Conservation (phyloP, 2,888 invertebrate species). For the Mayetiola destructor region DNA sequence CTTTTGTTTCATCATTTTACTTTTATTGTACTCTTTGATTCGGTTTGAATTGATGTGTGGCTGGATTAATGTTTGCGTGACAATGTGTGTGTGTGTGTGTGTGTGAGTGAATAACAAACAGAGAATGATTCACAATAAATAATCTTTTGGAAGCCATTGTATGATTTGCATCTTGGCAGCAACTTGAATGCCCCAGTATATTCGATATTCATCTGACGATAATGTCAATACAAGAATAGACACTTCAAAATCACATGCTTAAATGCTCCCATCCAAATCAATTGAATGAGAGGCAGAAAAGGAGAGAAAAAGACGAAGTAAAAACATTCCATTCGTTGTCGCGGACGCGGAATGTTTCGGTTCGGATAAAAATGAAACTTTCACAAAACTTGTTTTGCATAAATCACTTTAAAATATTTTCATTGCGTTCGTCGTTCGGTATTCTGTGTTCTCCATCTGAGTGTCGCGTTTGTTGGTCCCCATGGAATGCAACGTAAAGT, state of each 20-base stretch:
- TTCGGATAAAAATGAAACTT: neutral
- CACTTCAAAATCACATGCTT: neutral
- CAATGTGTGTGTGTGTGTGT: neutral
- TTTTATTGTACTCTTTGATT: no score
- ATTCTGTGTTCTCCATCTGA: no score
- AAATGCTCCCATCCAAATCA: no score
- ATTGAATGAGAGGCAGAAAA: neutral
- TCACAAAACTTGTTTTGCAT: constrained; percentile 11
- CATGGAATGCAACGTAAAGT: no score
- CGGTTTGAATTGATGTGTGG: no score
- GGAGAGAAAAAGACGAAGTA: neutral
- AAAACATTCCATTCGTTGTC: neutral
- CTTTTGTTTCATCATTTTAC: no score
- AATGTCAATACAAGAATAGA: neutral
- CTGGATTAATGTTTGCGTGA: neutral
- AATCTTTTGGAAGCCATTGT: no score
- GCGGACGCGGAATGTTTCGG: neutral
- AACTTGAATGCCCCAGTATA: neutral
- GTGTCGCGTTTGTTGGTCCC: no score
- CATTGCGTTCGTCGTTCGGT: neutral
- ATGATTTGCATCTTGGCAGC: no score
- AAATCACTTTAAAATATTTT: constrained; percentile 1
- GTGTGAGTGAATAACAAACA: no score
- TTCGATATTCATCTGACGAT: neutral
- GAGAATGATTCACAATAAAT: no score